These are phyloP conservation scores for Diabrotica virgifera DNA, from an alignment of 1,140 invertebrate species.

Conservation along the genomic window DNA sequence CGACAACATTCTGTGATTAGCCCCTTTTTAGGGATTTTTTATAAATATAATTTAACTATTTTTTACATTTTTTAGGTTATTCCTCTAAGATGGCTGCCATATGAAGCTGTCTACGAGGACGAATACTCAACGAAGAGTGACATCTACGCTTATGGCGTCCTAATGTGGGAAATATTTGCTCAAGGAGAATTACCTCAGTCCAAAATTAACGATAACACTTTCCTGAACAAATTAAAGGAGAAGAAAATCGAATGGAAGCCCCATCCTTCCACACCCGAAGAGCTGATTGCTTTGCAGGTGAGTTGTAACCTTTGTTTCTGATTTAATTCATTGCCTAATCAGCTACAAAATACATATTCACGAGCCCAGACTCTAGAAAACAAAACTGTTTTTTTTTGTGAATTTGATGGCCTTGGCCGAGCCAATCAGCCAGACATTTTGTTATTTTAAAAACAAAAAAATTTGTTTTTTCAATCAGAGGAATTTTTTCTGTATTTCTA, in stretches of 20 bases:
- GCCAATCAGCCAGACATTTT: no score
- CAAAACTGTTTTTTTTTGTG: conserved; percentile 14
- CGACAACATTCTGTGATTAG: no score
- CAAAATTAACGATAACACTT: conserved; percentile 73
- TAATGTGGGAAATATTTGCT: conserved; percentile 89
- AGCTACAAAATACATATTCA: no score
- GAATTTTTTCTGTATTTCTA: no score
- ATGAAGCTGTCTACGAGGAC: conserved; percentile 85
- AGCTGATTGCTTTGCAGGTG: conserved; percentile 61
- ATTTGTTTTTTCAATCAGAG: no score
- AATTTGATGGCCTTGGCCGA: no score
- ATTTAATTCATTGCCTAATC: neutral
- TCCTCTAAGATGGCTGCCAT: conserved; percentile 82
- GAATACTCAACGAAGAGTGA: conserved; percentile 93
- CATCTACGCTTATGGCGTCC: conserved; percentile 86
- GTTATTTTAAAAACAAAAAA: no score
- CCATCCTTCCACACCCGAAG: conserved; percentile 61
- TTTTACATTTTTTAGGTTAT: conserved; percentile 55
- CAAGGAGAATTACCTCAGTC: conserved; percentile 84
- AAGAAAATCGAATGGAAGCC: conserved; percentile 64
- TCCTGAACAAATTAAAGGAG: conserved; percentile 67
- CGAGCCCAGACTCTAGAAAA: no score
- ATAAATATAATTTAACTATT: conserved; percentile 8
- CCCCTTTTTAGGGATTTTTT: no score
- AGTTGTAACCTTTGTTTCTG: conserved; percentile 28